These are phyloP conservation scores for Hetaerina titia DNA, from an alignment of 2,888 invertebrate genomes.

Conservation along the genomic window DNA sequence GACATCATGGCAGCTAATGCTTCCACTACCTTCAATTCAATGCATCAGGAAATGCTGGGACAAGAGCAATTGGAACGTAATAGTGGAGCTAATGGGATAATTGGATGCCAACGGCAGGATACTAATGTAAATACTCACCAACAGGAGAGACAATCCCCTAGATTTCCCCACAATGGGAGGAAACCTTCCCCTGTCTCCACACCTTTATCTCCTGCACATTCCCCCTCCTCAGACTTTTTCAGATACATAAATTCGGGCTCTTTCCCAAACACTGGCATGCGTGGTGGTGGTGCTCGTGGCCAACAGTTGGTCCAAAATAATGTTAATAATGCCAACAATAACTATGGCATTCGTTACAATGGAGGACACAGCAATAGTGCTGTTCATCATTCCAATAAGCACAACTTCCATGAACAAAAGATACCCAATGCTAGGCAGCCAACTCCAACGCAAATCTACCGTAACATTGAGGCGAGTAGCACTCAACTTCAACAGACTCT, in stretches of 20 bases:
- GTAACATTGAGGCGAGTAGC: slow-evolving; percentile 40
- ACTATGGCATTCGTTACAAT: slow-evolving; percentile 45
- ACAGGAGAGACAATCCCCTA: slow-evolving; percentile 54
- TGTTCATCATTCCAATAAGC: slow-evolving; percentile 37
- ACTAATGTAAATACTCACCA: background rate
- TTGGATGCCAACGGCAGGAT: slow-evolving; percentile 48
- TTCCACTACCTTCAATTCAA: slow-evolving; percentile 43
- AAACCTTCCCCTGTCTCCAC: slow-evolving; percentile 50
- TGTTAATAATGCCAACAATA: slow-evolving; percentile 9
- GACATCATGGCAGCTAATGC: slow-evolving; percentile 63
- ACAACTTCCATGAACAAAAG: slow-evolving; percentile 35
- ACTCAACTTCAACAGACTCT: slow-evolving; percentile 44
- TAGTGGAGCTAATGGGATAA: slow-evolving; percentile 41
- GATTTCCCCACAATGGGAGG: slow-evolving; percentile 19
- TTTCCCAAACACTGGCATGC: background rate
- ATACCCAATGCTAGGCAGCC: background rate
- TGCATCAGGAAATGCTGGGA: slow-evolving; percentile 38
- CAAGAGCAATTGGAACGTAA: slow-evolving; percentile 52
- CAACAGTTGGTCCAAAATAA: background rate
- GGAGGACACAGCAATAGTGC: slow-evolving; percentile 33
- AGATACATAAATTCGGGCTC: slow-evolving; percentile 35
- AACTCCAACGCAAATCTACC: slow-evolving; percentile 37
- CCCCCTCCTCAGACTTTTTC: slow-evolving; percentile 48
- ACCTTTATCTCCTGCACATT: slow-evolving; percentile 58
- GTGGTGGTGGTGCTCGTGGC: background rate